Conservation (phyloP, 2,797 vertebrate species). For the Telmatherina bonti region DNA sequence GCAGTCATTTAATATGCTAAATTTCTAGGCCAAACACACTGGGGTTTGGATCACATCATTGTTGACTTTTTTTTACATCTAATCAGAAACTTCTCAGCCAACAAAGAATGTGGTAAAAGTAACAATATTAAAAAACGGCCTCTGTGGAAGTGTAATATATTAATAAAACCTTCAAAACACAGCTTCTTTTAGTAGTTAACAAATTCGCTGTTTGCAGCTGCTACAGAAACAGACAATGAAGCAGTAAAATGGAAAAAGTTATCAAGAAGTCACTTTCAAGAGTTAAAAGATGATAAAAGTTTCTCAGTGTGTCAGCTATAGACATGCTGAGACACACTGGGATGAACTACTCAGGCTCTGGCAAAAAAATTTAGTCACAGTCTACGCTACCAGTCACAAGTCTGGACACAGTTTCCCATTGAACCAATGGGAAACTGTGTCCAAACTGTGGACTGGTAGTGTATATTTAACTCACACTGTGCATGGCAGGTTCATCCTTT, state of each 20-base stretch:
- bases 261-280: background rate
- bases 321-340: too few relatives aligned
- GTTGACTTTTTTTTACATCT: background rate
- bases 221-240: background rate
- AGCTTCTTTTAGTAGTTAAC: background rate
- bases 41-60: background rate
- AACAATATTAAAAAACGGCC: background rate
- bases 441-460: too few relatives aligned
- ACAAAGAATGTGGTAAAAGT: background rate
- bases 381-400: too few relatives aligned
- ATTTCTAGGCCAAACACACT: conserved; percentile 16
- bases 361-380: background rate
- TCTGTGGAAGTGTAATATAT: background rate
- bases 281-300: background rate
- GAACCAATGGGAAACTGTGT: too few relatives aligned
- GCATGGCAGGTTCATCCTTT: background rate
- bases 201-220: background rate
- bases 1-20: background rate
- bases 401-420: too few relatives aligned
- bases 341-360: too few relatives aligned
- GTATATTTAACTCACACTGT: background rate
- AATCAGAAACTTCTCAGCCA: conserved; percentile 11
- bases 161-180: background rate
- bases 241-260: background rate
- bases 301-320: background rate